Percentiles rank a stretch among this genome's conserved stretches.
phyloP scores from a whole-genome alignment of 2,888 invertebrate species.

The Caenorhabditis becei region DNA sequence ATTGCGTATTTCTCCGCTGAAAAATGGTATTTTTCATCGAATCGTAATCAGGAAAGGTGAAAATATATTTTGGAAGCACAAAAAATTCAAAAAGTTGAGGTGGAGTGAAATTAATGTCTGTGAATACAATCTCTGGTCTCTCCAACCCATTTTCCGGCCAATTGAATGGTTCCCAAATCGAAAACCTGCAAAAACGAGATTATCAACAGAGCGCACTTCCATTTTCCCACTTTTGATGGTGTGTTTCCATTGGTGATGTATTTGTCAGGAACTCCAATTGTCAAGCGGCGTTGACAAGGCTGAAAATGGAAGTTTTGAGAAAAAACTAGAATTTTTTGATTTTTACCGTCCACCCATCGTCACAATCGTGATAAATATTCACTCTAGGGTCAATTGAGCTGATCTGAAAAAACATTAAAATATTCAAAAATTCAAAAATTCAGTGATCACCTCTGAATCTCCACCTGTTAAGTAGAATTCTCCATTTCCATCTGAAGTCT shows the following conservation, averaged over 20 bases:
- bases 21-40: no score
- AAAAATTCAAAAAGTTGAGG: no score
- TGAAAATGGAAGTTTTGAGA: conserved; percentile 27
- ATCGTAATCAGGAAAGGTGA: no score
- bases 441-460: conserved; percentile 55
- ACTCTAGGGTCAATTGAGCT: conserved; percentile 61
- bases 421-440: background rate
- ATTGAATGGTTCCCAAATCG: conserved; percentile 68
- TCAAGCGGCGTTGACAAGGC: conserved; percentile 70
- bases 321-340: background rate
- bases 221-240: conserved; percentile 28
- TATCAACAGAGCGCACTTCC: background rate
- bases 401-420: conserved; percentile 20
- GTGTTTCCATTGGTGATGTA: conserved; percentile 66
- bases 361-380: conserved; percentile 66
- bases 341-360: conserved; percentile 68
- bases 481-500: conserved; percentile 58
- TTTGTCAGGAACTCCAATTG: conserved; percentile 65
- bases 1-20: no score
- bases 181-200: conserved; percentile 26
- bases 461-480: conserved; percentile 63
- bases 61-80: no score
- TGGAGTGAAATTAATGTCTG: conserved; percentile 53
- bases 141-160: conserved; percentile 70
- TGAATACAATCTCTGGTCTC: conserved; percentile 71